Conservation (phyloP, 1,140 invertebrate genomes). For the Pinna nobilis region DNA sequence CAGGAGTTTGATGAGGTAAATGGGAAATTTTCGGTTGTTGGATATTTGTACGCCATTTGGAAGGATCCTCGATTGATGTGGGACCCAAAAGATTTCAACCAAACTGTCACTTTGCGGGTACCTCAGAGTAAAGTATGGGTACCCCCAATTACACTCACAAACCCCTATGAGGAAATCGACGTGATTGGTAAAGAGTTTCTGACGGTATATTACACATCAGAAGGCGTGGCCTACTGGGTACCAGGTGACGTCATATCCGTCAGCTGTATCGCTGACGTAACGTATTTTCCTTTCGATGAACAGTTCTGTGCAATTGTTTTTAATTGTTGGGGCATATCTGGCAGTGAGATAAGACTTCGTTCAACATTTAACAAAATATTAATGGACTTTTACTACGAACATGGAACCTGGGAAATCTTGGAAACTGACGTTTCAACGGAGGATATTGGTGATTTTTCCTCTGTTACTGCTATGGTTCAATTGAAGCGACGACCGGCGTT, state of each 20-base stretch:
- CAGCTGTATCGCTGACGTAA: slow-evolving; percentile 20
- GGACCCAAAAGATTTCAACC: slow-evolving; percentile 28
- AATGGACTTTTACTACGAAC: not conserved
- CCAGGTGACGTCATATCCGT: slow-evolving; percentile 27
- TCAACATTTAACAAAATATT: not conserved
- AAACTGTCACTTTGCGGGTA: not conserved
- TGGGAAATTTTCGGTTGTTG: slow-evolving; percentile 36
- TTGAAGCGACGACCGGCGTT: slow-evolving; percentile 25
- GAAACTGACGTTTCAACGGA: not conserved
- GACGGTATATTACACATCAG: not conserved
- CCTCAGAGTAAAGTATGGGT: slow-evolving; percentile 29
- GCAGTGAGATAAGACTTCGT: not conserved
- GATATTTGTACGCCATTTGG: slow-evolving; percentile 27
- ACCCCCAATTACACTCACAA: slow-evolving; percentile 22
- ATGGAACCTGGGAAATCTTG: slow-evolving; percentile 22
- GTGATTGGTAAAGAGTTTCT: slow-evolving; percentile 29
- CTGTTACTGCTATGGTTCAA: slow-evolving; percentile 3
- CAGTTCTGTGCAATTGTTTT: slow-evolving; percentile 9
- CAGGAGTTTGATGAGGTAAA: slow-evolving; percentile 42
- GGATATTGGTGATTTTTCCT: not conserved
- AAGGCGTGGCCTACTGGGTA: slow-evolving; percentile 17
- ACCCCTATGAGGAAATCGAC: slow-evolving; percentile 23
- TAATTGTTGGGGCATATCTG: slow-evolving; percentile 10
- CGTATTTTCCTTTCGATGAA: slow-evolving; percentile 27
- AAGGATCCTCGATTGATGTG: slow-evolving; percentile 29